These are phyloP conservation scores for Anagrus nilaparvatae DNA, from an alignment of 1,140 invertebrate genomes.

Conservation along the genomic window DNA sequence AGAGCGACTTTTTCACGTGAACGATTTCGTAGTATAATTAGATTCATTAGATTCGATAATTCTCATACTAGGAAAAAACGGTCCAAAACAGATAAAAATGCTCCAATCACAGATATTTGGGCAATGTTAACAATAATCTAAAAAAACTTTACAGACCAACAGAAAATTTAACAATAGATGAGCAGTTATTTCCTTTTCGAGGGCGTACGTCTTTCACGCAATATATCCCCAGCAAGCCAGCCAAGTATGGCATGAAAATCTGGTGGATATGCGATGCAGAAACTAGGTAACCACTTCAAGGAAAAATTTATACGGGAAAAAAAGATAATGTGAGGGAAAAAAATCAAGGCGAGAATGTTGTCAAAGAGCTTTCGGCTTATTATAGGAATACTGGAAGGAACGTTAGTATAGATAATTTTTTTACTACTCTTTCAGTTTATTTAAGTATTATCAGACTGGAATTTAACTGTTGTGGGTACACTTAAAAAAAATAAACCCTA, in stretches of 20 bases:
- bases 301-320: constrained; percentile 25
- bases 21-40: constrained; percentile 19
- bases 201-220: constrained; percentile 31
- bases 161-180: constrained; percentile 21
- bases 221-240: constrained; percentile 38
- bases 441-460: constrained; percentile 15
- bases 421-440: constrained; percentile 19
- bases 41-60: constrained; percentile 29
- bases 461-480: constrained; percentile 24
- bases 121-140: constrained; percentile 15
- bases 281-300: constrained; percentile 20
- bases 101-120: constrained; percentile 19
- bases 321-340: constrained; percentile 14
- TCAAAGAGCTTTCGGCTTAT: constrained; percentile 17
- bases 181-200: constrained; percentile 28
- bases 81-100: constrained; percentile 19
- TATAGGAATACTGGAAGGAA: constrained; percentile 18
- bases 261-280: constrained; percentile 27
- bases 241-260: constrained; percentile 40
- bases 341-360: constrained; percentile 15
- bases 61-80: constrained; percentile 18
- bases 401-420: constrained; percentile 21
- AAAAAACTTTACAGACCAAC: constrained; percentile 17
- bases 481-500: constrained; percentile 23
- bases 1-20: constrained; percentile 19